phyloP scores from a whole-genome alignment of 2,797 vertebrate species.

The Poeciliopsis paucimaculata region DNA sequence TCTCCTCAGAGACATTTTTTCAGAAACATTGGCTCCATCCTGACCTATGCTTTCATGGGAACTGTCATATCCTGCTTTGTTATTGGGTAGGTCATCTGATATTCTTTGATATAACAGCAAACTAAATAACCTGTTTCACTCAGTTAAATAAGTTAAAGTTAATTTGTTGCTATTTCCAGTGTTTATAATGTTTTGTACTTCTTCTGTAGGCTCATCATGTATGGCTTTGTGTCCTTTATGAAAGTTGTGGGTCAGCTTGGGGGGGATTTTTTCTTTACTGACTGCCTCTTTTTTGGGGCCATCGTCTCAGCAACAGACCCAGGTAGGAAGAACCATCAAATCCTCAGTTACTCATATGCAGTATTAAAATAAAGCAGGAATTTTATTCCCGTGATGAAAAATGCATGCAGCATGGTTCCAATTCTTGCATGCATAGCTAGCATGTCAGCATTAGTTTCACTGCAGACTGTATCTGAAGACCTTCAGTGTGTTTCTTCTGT shows the following conservation, averaged over 20 bases:
- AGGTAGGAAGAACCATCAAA: constrained; percentile 74
- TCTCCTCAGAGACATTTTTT: constrained; percentile 94
- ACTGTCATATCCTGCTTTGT: constrained; percentile 94
- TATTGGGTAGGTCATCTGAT: constrained; percentile 86
- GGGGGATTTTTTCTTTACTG: constrained; percentile 96
- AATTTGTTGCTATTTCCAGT: background rate
- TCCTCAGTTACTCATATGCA: background rate
- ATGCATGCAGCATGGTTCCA: background rate
- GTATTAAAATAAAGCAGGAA: background rate
- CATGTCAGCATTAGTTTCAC: background rate
- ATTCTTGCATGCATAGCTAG: background rate
- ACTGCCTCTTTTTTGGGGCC: constrained; percentile 96
- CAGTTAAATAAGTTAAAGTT: background rate
- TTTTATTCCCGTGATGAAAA: background rate
- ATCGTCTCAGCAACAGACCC: constrained; percentile 97
- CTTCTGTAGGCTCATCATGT: constrained; percentile 86
- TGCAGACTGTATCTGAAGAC: background rate
- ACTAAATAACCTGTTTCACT: background rate
- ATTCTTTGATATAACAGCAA: background rate
- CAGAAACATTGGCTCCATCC: constrained; percentile 95
- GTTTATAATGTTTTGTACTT: constrained; percentile 1
- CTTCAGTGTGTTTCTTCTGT: background rate
- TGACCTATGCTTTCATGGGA: constrained; percentile 94
- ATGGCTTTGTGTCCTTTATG: constrained; percentile 93
- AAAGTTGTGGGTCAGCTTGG: constrained; percentile 89